Evolutionary conservation across 1,140 invertebrate species (phyloP).

Genomic region (Temnothorax curvispinosus): DNA sequence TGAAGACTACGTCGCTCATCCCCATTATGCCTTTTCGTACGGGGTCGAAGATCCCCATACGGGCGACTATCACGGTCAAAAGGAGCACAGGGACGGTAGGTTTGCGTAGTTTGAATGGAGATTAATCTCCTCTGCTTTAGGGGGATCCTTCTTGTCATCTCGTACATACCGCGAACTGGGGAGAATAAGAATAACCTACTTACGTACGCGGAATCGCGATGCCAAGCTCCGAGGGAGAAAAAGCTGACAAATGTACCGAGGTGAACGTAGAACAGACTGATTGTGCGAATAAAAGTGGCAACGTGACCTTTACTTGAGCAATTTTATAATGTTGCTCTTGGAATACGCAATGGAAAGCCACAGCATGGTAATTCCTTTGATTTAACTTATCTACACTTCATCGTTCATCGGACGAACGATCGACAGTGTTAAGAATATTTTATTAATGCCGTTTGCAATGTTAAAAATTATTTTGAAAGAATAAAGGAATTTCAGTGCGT

Average conservation of each 20-base stretch:
- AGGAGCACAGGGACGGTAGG: slow-evolving; percentile 87
- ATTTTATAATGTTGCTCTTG: slow-evolving; percentile 44
- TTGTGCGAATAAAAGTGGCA: slow-evolving; percentile 44
- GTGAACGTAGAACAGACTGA: slow-evolving; percentile 18
- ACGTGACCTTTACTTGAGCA: slow-evolving; percentile 49
- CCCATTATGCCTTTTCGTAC: slow-evolving; percentile 88
- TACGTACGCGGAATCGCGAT: slow-evolving; percentile 59
- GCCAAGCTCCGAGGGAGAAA: neutral
- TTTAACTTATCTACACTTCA: slow-evolving; percentile 7
- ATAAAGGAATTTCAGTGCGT: neutral
- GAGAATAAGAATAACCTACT: slow-evolving; percentile 53
- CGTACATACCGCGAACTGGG: slow-evolving; percentile 14
- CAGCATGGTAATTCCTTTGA: slow-evolving; percentile 28
- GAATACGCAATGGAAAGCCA: slow-evolving; percentile 40
- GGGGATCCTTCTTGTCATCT: slow-evolving; percentile 19
- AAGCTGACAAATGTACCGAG: slow-evolving; percentile 46
- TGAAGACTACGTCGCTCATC: slow-evolving; percentile 84
- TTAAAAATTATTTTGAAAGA: neutral
- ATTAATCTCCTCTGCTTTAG: slow-evolving; percentile 48
- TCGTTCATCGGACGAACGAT: neutral
- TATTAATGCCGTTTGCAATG: neutral
- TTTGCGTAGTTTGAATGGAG: neutral
- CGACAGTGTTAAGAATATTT: slow-evolving; percentile 20
- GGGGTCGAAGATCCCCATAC: slow-evolving; percentile 88
- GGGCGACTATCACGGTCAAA: slow-evolving; percentile 88